Evolutionary conservation across 2,113 vertebrate species (phyloP).

Genomic region (Channa maculata): DNA sequence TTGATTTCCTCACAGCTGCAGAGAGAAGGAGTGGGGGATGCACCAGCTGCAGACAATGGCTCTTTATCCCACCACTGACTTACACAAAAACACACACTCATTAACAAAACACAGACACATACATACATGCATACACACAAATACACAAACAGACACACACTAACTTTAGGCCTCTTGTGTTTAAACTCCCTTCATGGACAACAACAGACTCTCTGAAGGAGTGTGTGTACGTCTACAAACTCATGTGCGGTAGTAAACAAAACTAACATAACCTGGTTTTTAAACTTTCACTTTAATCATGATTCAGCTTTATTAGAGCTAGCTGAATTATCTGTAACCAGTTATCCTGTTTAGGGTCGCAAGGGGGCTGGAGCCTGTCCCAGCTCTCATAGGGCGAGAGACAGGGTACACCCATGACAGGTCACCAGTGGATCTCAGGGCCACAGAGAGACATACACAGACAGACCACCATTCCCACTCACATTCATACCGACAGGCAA

Average conservation of each 20-base stretch:
- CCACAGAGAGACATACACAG: no score
- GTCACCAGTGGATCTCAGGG: no score
- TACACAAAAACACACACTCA: constrained; percentile 76
- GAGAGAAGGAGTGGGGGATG: constrained; percentile 81
- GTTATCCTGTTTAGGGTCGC: no score
- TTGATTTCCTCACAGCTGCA: constrained; percentile 90
- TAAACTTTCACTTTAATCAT: constrained; percentile 4
- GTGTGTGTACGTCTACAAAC: constrained; percentile 24
- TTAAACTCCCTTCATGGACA: constrained; percentile 69
- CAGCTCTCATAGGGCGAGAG: no score
- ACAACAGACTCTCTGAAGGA: constrained; percentile 70
- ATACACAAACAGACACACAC: constrained; percentile 43
- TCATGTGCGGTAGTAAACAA: constrained; percentile 52
- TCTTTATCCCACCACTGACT: constrained; percentile 86
- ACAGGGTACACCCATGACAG: no score
- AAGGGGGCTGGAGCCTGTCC: no score
- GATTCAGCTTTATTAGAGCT: not conserved
- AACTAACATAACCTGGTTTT: constrained; percentile 33
- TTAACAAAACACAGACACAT: constrained; percentile 48
- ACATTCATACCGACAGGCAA: no score
- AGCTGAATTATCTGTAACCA: not conserved
- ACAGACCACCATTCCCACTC: no score
- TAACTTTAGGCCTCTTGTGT: constrained; percentile 72
- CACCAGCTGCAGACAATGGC: constrained; percentile 88
- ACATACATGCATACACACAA: constrained; percentile 25